Evolutionary conservation across 2,797 vertebrate genomes (phyloP), one percentile per base, ranked within the genome.

Genomic region (Pristis pectinata): DNA sequence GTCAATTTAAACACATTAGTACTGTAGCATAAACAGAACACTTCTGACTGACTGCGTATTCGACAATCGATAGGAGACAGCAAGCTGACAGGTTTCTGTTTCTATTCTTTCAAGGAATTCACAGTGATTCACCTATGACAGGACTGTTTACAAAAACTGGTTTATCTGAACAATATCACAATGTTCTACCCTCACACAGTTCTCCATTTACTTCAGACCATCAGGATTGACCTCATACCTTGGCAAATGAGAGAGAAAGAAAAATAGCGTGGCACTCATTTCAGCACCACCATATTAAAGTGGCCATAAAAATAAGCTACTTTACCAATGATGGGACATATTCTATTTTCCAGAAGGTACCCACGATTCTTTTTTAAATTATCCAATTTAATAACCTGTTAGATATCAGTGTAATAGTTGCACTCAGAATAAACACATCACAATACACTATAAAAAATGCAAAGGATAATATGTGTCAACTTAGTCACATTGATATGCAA

Each of bases 1-100:
- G 59, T 61, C 85, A 89, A 89, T 64, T n/a, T 37, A 89, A 67
- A 91, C 59, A 67, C 19, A 67, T 91, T 91, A 91, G 61, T 67
- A 22, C 3, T n/a, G 59, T 19, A 24, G 87, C 61, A 91, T 27
- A 91, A 91, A 91, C n/a, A 22, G n/a, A 91, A 24, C 61, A 67
- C n/a, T 37, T 89, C 85, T 89, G 61, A 83, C 24, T 30, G 53
- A 67, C 87, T 67, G 34, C 1, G 17, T 22, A 80, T 41, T 91
- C 37, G 56, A 91, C 34, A 91, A 91, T 91, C 59, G 8, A 64
- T 91, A 61, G 6, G 15, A n/a, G 56, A 89, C 56, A n/a, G 22
- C 5, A 87, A 6, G 13, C 56, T 61, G 19, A 72, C 37, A 93
- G 8, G 11, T 93, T 93, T 64, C 19, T 22, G n/a, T 67, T 70